Percentiles rank a stretch among this genome's conserved stretches.
phyloP scores from a whole-genome alignment of 2,888 invertebrate species.

The Tyria jacobaeae region DNA sequence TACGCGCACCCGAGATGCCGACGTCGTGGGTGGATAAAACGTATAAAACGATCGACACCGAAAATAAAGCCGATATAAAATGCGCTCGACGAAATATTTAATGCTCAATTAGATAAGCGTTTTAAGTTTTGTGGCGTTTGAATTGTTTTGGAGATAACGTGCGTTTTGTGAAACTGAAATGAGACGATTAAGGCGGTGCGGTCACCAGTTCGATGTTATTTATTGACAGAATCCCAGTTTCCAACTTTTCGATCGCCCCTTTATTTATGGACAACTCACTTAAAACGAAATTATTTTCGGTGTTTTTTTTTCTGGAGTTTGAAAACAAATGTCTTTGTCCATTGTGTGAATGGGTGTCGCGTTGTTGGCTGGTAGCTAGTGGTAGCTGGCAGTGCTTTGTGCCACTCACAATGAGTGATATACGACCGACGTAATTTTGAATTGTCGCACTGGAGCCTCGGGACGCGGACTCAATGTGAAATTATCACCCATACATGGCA shows the following conservation, averaged over 20 bases:
- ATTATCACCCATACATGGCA: constrained; percentile 85
- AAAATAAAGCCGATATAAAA: constrained; percentile 84
- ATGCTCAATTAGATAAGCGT: constrained; percentile 86
- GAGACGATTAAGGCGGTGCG: constrained; percentile 59
- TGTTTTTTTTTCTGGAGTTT: constrained; percentile 76
- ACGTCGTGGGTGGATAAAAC: constrained; percentile 84
- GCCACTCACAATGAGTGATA: constrained; percentile 85
- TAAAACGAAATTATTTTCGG: constrained; percentile 78
- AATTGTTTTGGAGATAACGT: constrained; percentile 79
- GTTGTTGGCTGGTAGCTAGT: constrained; percentile 74
- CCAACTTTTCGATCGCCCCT: constrained; percentile 56
- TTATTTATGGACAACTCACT: constrained; percentile 75
- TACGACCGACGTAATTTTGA: constrained; percentile 83
- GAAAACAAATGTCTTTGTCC: constrained; percentile 84
- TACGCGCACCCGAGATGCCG: constrained; percentile 77
- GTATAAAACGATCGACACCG: constrained; percentile 79
- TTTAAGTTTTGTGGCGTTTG: constrained; percentile 82
- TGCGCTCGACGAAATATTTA: constrained; percentile 85
- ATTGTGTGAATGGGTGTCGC: constrained; percentile 75
- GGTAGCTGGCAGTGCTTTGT: constrained; percentile 79
- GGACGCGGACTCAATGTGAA: constrained; percentile 76
- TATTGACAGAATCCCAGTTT: constrained; percentile 56
- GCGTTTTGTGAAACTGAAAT: constrained; percentile 74
- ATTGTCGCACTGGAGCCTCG: constrained; percentile 78
- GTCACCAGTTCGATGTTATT: constrained; percentile 60